phyloP scores from a whole-genome alignment of 2,888 invertebrate species.

The Hirtodrosophila histrioides region DNA sequence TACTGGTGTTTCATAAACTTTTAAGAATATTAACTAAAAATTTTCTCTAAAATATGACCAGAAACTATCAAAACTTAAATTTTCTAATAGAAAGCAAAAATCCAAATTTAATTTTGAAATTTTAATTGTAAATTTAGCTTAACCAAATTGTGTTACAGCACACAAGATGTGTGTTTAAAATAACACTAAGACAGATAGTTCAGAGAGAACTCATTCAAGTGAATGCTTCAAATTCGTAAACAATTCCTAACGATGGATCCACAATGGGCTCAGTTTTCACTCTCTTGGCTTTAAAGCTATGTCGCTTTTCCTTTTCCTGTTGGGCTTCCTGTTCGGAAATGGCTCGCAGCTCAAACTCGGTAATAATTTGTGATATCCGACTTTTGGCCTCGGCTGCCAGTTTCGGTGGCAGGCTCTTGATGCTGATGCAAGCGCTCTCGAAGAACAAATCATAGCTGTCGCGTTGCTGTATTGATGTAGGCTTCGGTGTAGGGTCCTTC shows the following conservation, averaged over 20 bases:
- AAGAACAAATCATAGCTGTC: constrained; percentile 79
- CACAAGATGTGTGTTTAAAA: constrained; percentile 6
- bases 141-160: constrained; percentile 16
- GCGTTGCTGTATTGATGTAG: constrained; percentile 23
- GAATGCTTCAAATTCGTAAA: constrained; percentile 60
- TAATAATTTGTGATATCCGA: constrained; percentile 76
- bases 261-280: constrained; percentile 12
- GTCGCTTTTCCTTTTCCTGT: constrained; percentile 22
- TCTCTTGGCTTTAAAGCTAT: constrained; percentile 8
- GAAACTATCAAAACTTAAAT: constrained; percentile 13
- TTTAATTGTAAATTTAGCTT: constrained; percentile 25
- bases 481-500: constrained; percentile 2
- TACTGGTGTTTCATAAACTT: constrained; percentile 26
- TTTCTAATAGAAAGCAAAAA: constrained; percentile 6
- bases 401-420: constrained; percentile 77
- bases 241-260: constrained; percentile 35
- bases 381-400: constrained; percentile 79
- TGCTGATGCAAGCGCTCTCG: constrained; percentile 78
- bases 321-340: constrained; percentile 72
- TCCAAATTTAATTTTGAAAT: constrained; percentile 24
- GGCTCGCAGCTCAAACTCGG: constrained; percentile 79
- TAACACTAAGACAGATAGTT: constrained; percentile 18
- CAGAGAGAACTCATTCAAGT: constrained; percentile 40
- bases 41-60: constrained; percentile 19
- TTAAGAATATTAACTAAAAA: constrained; percentile 11